Evolutionary conservation across 1,140 invertebrate species (phyloP), one percentile per base, ranked within the genome.

Genomic region (Neodiprion virginianus): DNA sequence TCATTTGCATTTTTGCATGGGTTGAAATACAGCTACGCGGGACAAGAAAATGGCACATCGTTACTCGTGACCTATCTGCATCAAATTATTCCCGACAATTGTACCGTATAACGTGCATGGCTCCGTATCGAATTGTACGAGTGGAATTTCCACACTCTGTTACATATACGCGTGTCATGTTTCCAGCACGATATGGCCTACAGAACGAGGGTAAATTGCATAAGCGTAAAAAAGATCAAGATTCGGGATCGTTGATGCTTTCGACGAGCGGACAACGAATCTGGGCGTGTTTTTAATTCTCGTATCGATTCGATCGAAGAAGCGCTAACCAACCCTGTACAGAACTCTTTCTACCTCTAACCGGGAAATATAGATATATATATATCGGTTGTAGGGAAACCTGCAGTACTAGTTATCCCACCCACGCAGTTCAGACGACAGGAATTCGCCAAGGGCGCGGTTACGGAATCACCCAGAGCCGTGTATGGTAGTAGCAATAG

Each of bases 381-480:
- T 40, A 61, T 61, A 61, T 61, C 53, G 53, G 53, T 61, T 61
- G 53, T 61, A 61, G n/a, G 28, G 11, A 61, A 61, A 61, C 5
- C 11, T 17, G 53, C 11, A 61, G 2, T 61, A 61, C 28, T 61
- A 12, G 53, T 61, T 14, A 14, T 61, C 53, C 8, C 8, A 8
- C 48, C 14, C 23, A 53, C 1, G 2, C 70, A 49, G 69, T 48
- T 9, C 68, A 17, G 68, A 53, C 21, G 70, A 71, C 17, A 61
- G 53, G 53, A 61, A 61, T 61, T 61, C 53, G 53, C 53, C 11
- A 17, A 61, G 70, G 70, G 48, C 21, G 70, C 70, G 50, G 70
- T 71, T 48, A 23, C 48, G 8, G 70, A 71, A 48, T 17, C 48
- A 71, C 21, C 50, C 48, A 53, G 47, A 71, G 70, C 70, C 47